phyloP scores from a whole-genome alignment of 2,888 invertebrate species.

The Liposcelis brunnea region DNA sequence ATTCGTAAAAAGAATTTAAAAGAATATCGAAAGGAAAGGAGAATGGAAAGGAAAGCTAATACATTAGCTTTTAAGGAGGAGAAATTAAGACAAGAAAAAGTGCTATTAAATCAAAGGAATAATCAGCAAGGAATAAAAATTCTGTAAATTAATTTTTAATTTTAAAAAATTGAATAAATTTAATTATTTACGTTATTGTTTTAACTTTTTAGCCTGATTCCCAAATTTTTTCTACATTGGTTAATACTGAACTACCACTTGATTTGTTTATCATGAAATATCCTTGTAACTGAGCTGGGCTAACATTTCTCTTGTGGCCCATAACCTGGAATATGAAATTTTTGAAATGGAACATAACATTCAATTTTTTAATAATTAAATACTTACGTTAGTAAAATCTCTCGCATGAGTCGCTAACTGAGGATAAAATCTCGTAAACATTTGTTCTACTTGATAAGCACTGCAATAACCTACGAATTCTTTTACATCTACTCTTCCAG shows the following conservation, averaged over 20 bases:
- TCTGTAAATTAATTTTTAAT: not conserved
- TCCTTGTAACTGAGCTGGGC: conserved; percentile 90
- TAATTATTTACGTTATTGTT: not conserved
- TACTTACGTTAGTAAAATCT: conserved; percentile 39
- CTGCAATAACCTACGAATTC: conserved; percentile 69
- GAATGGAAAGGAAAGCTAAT: conserved; percentile 73
- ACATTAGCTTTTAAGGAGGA: conserved; percentile 69
- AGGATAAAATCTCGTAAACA: conserved; percentile 78
- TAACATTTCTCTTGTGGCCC: conserved; percentile 38
- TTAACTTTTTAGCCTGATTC: conserved; percentile 22
- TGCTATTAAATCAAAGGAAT: conserved; percentile 53
- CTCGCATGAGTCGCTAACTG: conserved; percentile 33
- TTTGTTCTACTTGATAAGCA: conserved; percentile 57
- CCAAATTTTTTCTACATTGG: conserved; percentile 51
- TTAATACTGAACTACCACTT: conserved; percentile 42
- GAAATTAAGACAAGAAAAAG: conserved; percentile 61
- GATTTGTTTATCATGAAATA: conserved; percentile 85
- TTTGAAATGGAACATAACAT: not conserved
- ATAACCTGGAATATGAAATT: conserved; percentile 10
- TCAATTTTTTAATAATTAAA: not conserved
- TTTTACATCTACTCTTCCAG: conserved; percentile 86
- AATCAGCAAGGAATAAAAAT: conserved; percentile 3
- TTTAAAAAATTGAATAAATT: not conserved
- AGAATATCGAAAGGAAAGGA: conserved; percentile 40
- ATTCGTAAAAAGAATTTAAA: conserved; percentile 55